Percentiles rank a stretch among this genome's conserved stretches.
phyloP scores from a whole-genome alignment of 2,113 vertebrate genomes.

The Toxotes chatareus region DNA sequence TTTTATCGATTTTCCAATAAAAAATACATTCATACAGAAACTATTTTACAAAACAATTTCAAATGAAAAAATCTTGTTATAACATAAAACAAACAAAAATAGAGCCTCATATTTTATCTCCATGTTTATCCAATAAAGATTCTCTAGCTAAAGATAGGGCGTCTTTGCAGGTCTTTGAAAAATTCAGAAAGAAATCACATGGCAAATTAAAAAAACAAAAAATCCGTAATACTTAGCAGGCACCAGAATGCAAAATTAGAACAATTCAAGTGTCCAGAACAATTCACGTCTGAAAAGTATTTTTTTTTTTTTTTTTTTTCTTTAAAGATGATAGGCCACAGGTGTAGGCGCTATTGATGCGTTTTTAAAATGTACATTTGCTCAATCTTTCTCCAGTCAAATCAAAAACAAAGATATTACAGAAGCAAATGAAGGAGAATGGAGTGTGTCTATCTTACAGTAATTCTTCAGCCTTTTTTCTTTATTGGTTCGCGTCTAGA shows the following conservation, averaged over 20 bases:
- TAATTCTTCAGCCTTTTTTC: conserved; percentile 53
- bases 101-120: conserved; percentile 72
- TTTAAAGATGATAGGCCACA: conserved; percentile 71
- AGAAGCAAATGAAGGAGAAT: conserved; percentile 55
- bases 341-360: conserved; percentile 48
- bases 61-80: conserved; percentile 95
- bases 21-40: conserved; percentile 99
- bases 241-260: conserved; percentile 60
- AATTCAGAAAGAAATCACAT: conserved; percentile 58
- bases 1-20: conserved; percentile 98
- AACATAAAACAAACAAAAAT: conserved; percentile 96
- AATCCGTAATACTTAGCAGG: conserved; percentile 51
- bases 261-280: conserved; percentile 72
- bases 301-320: conserved; percentile 19
- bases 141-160: conserved; percentile 70
- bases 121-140: conserved; percentile 86
- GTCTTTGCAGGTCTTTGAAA: conserved; percentile 59
- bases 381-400: conserved; percentile 23
- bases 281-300: conserved; percentile 54
- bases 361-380: conserved; percentile 53
- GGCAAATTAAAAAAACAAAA: conserved; percentile 43
- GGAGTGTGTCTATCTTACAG: conserved; percentile 66
- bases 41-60: conserved; percentile 99
- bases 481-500: conserved; percentile 53
- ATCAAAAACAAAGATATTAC: conserved; percentile 30